phyloP scores from a whole-genome alignment of 1,140 invertebrate species.

The Linepithema humile region DNA sequence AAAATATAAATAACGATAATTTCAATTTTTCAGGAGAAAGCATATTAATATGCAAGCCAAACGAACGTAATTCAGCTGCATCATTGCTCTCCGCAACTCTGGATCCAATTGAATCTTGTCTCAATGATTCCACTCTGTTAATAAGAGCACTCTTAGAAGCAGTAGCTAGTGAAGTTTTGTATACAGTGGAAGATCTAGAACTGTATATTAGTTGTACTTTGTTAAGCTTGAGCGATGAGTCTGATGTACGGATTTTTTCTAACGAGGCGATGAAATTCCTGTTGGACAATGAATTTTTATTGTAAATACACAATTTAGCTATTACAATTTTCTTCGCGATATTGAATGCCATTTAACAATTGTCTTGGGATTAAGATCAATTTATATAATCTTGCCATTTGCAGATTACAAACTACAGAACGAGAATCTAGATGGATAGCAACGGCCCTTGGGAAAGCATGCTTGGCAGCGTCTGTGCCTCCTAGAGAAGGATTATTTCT shows the following conservation, averaged over 20 bases:
- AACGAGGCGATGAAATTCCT: slow-evolving; percentile 86
- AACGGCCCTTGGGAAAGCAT: slow-evolving; percentile 95
- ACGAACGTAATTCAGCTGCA: slow-evolving; percentile 89
- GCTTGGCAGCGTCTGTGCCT: slow-evolving; percentile 95
- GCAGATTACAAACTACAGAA: slow-evolving; percentile 69
- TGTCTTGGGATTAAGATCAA: slow-evolving; percentile 22
- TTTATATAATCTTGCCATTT: slow-evolving; percentile 3
- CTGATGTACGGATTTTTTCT: slow-evolving; percentile 80
- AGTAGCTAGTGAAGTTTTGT: slow-evolving; percentile 94
- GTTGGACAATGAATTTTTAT: slow-evolving; percentile 85
- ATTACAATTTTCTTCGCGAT: neutral
- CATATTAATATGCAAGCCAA: slow-evolving; percentile 93
- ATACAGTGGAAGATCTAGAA: slow-evolving; percentile 89
- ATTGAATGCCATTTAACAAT: neutral
- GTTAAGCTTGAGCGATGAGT: slow-evolving; percentile 72
- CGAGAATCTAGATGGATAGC: slow-evolving; percentile 87
- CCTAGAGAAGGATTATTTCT: slow-evolving; percentile 95
- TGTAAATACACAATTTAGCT: slow-evolving; percentile 60
- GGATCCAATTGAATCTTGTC: slow-evolving; percentile 92
- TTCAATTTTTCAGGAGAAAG: slow-evolving; percentile 90
- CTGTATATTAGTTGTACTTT: slow-evolving; percentile 93
- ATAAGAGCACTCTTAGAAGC: slow-evolving; percentile 91
- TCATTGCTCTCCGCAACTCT: slow-evolving; percentile 89
- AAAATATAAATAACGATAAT: neutral
- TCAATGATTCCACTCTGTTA: slow-evolving; percentile 87